A percentile compares a stretch with the other conserved stretches of the same genome.
Evolutionary conservation across 1,140 invertebrate genomes (phyloP).

Genomic region (Drosophila jambulina): DNA sequence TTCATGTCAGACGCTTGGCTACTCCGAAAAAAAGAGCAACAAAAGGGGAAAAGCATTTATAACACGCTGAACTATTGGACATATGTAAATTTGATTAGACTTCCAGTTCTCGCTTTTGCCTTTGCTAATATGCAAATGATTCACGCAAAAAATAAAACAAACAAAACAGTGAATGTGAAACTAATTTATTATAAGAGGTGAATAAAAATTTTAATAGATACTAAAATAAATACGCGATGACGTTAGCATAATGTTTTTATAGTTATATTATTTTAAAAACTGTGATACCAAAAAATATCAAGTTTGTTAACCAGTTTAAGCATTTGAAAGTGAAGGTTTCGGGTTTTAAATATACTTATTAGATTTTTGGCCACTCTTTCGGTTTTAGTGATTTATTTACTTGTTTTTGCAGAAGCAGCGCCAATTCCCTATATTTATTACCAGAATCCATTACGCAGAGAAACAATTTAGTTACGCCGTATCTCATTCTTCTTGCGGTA

Average conservation of each 20-base stretch:
- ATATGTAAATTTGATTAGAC: constrained; percentile 46
- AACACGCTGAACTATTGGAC: constrained; percentile 38
- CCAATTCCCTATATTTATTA: constrained; percentile 29
- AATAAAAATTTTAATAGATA: constrained; percentile 32
- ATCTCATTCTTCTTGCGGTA: constrained; percentile 19
- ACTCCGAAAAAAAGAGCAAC: constrained; percentile 17
- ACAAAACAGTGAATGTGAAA: constrained; percentile 36
- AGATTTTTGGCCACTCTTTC: constrained; percentile 14
- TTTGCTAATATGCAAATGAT: constrained; percentile 60
- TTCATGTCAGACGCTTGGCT: constrained; percentile 67
- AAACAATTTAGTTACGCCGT: constrained; percentile 30
- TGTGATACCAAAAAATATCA: neutral
- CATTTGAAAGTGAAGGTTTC: constrained; percentile 40
- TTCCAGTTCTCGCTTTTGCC: constrained; percentile 24
- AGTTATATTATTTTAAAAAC: constrained; percentile 9
- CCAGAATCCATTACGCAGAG: constrained; percentile 24
- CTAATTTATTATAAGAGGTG: constrained; percentile 58
- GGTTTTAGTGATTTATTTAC: constrained; percentile 5
- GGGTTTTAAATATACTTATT: constrained; percentile 7
- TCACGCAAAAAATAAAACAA: constrained; percentile 3
- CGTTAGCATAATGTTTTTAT: constrained; percentile 48
- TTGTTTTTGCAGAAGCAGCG: constrained; percentile 12
- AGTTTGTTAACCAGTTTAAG: constrained; percentile 21
- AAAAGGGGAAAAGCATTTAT: constrained; percentile 38
- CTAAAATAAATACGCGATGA: constrained; percentile 58